A percentile compares a stretch with the other conserved stretches of the same genome.
Evolutionary conservation across 1,140 invertebrate species (phyloP).

Genomic region (Matsumurasca onukii): DNA sequence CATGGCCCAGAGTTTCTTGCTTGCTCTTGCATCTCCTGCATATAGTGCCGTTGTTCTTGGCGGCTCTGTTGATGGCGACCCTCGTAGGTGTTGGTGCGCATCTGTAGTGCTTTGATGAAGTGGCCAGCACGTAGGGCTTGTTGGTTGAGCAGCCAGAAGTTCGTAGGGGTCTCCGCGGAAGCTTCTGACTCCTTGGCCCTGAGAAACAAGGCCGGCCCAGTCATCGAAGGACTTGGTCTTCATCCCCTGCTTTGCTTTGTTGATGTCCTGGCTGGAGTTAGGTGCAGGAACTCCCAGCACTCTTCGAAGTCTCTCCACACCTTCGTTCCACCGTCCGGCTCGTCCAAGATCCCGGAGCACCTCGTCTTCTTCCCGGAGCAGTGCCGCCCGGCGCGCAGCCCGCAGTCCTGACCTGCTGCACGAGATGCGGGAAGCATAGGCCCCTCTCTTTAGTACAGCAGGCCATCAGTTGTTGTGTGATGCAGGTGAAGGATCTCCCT

Average conservation of each 20-base stretch:
- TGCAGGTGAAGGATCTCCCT: not conserved
- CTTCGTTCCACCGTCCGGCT: not conserved
- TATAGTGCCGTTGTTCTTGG: not conserved
- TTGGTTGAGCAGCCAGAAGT: constrained; percentile 5
- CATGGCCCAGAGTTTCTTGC: not conserved
- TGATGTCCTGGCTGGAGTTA: not conserved
- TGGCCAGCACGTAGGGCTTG: not conserved
- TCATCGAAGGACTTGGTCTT: not conserved
- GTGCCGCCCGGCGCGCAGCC: not conserved
- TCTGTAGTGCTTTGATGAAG: not conserved
- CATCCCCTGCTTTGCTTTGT: not conserved
- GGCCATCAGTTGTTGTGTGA: no score
- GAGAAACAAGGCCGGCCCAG: no score
- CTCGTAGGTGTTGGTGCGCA: not conserved
- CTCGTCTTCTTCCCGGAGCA: not conserved
- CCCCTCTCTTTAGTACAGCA: not conserved
- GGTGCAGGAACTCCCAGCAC: not conserved
- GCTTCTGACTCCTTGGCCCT: not conserved
- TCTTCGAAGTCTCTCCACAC: not conserved
- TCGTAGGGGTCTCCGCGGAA: not conserved
- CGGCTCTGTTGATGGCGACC: not conserved
- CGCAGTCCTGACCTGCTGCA: constrained; percentile 4
- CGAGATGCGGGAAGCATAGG: not conserved
- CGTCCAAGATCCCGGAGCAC: not conserved
- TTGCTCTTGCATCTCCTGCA: not conserved